Conservation (phyloP, 37 sponge, comb jelly and placozoan species). For the Aphrocallistes beatrix region DNA sequence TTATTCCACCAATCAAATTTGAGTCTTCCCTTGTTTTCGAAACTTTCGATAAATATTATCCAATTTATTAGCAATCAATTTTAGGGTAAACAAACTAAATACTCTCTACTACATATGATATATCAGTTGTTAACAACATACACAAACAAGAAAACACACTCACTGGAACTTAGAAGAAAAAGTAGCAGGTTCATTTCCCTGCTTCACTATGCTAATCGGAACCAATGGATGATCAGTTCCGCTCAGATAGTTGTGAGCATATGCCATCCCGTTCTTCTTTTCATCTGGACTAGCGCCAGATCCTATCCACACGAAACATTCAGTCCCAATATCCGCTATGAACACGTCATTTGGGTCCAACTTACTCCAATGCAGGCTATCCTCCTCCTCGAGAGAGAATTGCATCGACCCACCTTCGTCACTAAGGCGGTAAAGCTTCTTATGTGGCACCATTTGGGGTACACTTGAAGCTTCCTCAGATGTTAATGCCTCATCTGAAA, state of each 20-base stretch:
- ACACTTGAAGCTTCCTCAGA: neutral
- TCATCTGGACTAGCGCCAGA: slow-evolving; percentile 22
- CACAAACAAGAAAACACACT: too few relatives aligned
- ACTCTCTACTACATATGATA: too few relatives aligned
- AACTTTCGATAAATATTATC: too few relatives aligned
- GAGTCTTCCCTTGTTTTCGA: too few relatives aligned
- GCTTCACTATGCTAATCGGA: neutral
- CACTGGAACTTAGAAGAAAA: neutral
- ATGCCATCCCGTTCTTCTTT: slow-evolving; percentile 23
- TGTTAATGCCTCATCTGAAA: neutral
- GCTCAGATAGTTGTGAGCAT: slow-evolving; percentile 3
- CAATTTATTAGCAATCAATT: too few relatives aligned
- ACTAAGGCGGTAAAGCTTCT: slow-evolving; percentile 39
- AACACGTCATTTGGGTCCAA: slow-evolving; percentile 53
- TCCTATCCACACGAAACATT: slow-evolving; percentile 26
- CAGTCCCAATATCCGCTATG: slow-evolving; percentile 17
- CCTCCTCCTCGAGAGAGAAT: slow-evolving; percentile 37
- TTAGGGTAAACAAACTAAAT: too few relatives aligned
- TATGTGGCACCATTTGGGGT: neutral
- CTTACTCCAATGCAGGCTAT: neutral
- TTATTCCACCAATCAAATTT: too few relatives aligned
- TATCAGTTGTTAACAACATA: too few relatives aligned
- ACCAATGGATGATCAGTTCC: neutral
- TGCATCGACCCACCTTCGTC: slow-evolving; percentile 52
- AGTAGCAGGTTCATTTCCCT: neutral